A percentile compares a stretch with the other conserved stretches of the same genome.
These are phyloP conservation scores for Spodoptera exigua DNA, from an alignment of 2,888 invertebrate species.

Conservation along the genomic window DNA sequence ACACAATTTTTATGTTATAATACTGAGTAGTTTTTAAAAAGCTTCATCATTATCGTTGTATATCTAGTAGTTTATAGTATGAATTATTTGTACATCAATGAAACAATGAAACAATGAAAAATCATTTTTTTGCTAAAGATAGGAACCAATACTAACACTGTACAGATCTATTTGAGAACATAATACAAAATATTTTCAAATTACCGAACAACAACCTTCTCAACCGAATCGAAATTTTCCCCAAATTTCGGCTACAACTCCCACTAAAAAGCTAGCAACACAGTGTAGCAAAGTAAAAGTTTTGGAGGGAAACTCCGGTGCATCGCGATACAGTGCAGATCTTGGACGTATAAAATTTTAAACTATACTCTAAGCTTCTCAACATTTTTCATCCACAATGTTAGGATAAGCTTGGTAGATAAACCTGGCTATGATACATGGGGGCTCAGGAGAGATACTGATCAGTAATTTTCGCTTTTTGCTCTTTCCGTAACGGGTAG, in stretches of 20 bases:
- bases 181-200: too few relatives aligned
- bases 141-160: too few relatives aligned
- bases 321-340: conserved; percentile 63
- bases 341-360: conserved; percentile 65
- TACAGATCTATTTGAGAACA: too few relatives aligned
- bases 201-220: too few relatives aligned
- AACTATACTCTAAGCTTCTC: conserved; percentile 61
- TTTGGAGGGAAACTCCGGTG: conserved; percentile 61
- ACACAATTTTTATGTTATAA: too few relatives aligned
- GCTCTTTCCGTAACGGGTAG: conserved; percentile 42
- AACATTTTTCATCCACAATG: conserved; percentile 65
- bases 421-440: conserved; percentile 60
- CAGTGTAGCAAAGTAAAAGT: conserved; percentile 63
- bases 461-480: conserved; percentile 61
- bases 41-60: too few relatives aligned
- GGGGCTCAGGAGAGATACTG: conserved; percentile 51
- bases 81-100: too few relatives aligned
- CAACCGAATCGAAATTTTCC: not conserved
- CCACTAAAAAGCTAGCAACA: conserved; percentile 27
- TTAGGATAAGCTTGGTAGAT: conserved; percentile 60
- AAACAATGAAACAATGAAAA: too few relatives aligned
- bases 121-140: too few relatives aligned
- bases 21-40: too few relatives aligned
- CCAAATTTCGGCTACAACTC: not conserved
- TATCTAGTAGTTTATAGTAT: too few relatives aligned